A percentile compares a stretch with the other conserved stretches of the same genome.
Evolutionary conservation across 2,888 invertebrate species (phyloP).

Genomic region (Ichneumoninae sp.): DNA sequence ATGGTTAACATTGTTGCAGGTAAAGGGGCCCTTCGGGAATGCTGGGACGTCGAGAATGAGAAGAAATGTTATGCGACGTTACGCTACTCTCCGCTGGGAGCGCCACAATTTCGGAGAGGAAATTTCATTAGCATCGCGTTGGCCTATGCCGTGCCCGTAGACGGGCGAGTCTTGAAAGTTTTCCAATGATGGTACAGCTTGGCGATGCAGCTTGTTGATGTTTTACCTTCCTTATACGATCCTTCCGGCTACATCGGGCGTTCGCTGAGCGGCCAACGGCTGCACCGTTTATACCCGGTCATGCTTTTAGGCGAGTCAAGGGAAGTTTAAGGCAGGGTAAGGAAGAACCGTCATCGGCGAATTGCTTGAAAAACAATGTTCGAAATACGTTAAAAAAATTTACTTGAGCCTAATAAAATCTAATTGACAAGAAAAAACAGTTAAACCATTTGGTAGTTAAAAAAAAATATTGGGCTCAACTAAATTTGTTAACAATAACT

Average conservation of each 20-base stretch:
- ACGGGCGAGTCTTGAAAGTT: slow-evolving; percentile 20
- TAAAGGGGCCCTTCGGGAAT: slow-evolving; percentile 31
- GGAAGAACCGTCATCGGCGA: background rate
- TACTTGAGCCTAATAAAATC: background rate
- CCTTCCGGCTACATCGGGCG: background rate
- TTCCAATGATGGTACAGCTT: slow-evolving; percentile 23
- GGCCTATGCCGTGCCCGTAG: background rate
- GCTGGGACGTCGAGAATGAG: slow-evolving; percentile 14
- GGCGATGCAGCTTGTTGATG: slow-evolving; percentile 8
- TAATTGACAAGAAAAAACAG: background rate
- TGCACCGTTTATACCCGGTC: background rate
- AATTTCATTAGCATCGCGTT: slow-evolving; percentile 35
- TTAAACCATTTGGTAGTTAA: background rate
- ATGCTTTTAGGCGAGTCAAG: background rate
- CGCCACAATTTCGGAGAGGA: slow-evolving; percentile 25
- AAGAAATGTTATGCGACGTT: slow-evolving; percentile 33
- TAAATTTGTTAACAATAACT: too few species aligned
- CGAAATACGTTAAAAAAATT: too few species aligned
- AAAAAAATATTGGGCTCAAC: too few species aligned
- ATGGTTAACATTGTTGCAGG: slow-evolving; percentile 35
- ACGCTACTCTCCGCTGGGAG: slow-evolving; percentile 21
- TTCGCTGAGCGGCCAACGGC: background rate
- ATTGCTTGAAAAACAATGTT: background rate
- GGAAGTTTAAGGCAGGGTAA: background rate
- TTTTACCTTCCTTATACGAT: slow-evolving; percentile 4